phyloP scores from a whole-genome alignment of 1,140 invertebrate species.

The Phymorhynchus buccinoides region DNA sequence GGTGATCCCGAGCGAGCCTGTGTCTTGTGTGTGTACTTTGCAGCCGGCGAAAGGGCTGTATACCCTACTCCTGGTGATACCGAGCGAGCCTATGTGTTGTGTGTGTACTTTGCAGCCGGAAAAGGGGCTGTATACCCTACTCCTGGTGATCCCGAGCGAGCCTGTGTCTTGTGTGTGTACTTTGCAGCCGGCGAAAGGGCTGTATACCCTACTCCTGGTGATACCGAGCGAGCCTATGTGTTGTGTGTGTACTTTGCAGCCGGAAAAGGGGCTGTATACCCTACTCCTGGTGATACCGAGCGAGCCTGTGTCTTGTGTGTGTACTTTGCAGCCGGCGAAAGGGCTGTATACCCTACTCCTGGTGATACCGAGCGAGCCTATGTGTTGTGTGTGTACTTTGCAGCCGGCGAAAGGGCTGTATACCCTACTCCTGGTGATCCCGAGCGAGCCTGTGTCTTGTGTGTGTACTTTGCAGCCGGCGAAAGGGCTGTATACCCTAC shows the following conservation, averaged over 20 bases:
- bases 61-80: constrained; percentile 54
- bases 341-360: constrained; percentile 53
- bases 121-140: constrained; percentile 50
- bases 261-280: constrained; percentile 51
- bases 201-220: constrained; percentile 53
- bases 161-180: no score
- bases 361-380: constrained; percentile 49
- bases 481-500: constrained; percentile 49
- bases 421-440: constrained; percentile 55
- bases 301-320: no score
- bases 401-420: constrained; percentile 53
- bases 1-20: constrained; percentile 51
- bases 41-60: constrained; percentile 53
- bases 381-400: no score
- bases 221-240: constrained; percentile 48
- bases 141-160: constrained; percentile 56
- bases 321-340: constrained; percentile 46
- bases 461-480: constrained; percentile 44
- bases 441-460: constrained; percentile 46
- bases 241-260: constrained; percentile 37
- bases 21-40: no score
- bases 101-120: constrained; percentile 44
- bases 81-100: constrained; percentile 43
- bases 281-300: constrained; percentile 55
- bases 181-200: constrained; percentile 50